Evolutionary conservation across 2,888 invertebrate species (phyloP), one percentile per base, ranked within the genome.

Genomic region (Disparrhopalites patrizii): DNA sequence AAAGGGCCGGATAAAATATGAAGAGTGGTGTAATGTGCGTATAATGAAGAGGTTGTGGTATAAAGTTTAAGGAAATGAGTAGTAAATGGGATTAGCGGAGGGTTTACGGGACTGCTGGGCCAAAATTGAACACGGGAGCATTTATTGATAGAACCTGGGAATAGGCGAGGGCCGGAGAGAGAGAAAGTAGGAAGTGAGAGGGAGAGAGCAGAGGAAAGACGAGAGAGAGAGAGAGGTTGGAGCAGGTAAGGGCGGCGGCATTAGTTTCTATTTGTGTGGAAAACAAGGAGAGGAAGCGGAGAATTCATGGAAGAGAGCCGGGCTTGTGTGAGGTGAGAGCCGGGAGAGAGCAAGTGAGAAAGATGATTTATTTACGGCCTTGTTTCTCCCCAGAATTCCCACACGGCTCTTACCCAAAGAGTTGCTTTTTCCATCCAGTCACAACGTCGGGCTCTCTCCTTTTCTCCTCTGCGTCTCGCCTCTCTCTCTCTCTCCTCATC

Each of bases 341-440:
- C 20, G 47, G 23, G 23, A 47, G 23, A 23, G 23, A 23, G 25
- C 5, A 47, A 47, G 47, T 47, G 47, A 47, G 60, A 51, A 33
- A 61, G 61, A 61, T 61, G 51, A 61, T 61, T 61, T 61, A 61
- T 61, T 61, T 61, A 51, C 51, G 27, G 61, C 25, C 61, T 61
- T 31, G 25, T 52, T 61, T 61, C 61, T 61, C 61, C 52, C 52
- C 36, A 38, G 61, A 61, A 61, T 61, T 61, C 61, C 61, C 61
- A 61, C 61, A 52, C 61, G 61, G 33, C 51, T 33, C 36, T 61
- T 61, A 43, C 28, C 47, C 23, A 47, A 31, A 20, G 25, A 50
- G 50, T 47, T 50, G 60, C 20, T 47, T 31, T 47, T 47, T n/a
- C n/a, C n/a, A n/a, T n/a, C n/a, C 47, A 47, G 47, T 47, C 47